These are phyloP conservation scores for Lagopus muta DNA, from an alignment of 2,113 vertebrate genomes.

Conservation along the genomic window DNA sequence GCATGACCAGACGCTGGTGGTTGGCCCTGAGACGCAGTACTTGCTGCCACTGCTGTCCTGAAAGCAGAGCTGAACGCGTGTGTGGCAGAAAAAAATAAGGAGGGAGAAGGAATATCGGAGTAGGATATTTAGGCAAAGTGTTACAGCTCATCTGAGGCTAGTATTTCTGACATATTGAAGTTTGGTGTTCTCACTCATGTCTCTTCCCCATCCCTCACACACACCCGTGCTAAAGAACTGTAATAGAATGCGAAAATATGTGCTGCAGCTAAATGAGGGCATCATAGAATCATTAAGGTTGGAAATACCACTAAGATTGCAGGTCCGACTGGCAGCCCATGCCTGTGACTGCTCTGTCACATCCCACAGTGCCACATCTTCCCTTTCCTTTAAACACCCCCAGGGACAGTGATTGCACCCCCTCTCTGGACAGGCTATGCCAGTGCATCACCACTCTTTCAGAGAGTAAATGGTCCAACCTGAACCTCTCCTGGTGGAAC, in stretches of 20 bases:
- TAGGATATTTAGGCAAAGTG: not conserved
- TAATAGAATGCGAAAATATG: not conserved
- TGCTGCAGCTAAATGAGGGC: not conserved
- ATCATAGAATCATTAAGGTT: not conserved
- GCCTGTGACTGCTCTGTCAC: too few species aligned
- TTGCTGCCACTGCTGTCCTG: fast-evolving
- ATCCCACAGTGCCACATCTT: too few species aligned
- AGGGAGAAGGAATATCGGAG: not conserved
- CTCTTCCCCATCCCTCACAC: fast-evolving
- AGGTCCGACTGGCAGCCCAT: too few species aligned
- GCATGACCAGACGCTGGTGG: too few species aligned
- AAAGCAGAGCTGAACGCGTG: not conserved
- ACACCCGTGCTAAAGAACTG: not conserved
- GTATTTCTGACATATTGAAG: not conserved
- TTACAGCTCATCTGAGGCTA: not conserved
- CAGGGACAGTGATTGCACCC: too few species aligned
- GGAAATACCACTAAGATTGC: too few species aligned
- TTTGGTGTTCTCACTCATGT: not conserved
- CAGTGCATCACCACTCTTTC: too few species aligned
- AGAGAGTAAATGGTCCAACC: too few species aligned
- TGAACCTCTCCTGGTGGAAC: too few species aligned
- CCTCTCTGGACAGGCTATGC: too few species aligned
- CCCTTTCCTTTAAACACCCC: too few species aligned
- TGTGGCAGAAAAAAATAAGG: not conserved
- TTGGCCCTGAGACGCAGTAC: not conserved